Base-by-base conservation (phyloP, 2,797 vertebrate species). In the Danio jaintianensis region DNA sequence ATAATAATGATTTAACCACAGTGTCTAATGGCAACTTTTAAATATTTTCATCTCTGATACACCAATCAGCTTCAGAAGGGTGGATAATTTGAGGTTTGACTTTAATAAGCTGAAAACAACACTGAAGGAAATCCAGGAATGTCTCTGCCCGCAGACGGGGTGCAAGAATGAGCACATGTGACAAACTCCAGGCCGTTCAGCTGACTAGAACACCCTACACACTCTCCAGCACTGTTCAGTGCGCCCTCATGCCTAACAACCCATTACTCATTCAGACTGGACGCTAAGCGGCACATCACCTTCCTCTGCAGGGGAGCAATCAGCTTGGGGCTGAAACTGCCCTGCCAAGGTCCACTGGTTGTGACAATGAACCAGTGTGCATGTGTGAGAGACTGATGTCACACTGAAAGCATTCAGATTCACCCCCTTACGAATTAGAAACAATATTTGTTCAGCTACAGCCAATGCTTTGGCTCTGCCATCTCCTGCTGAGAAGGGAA, bases 391-490 rank as follows among this genome's bases (percentile, higher is more conserved):
- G 78, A 80, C 89, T 93, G 92, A 93, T 92, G 93, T 93, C 93
- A 94, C 90, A 89, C 85, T 78, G 77, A 90, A 92, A 87, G 91
- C 89, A 94, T 94, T 91, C 89, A 84, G 86, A 92, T 91, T 91
- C 86, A 90, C 88, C 89, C 89, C 84, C 85, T 91, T 82, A 64
- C 88, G 87, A 93, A 94, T 92, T 87, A 85, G 89, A 88, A 92
- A 89, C 92, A 94, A 93, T 92, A 93, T 94, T 94, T 93, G 92
- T 92, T 93, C 91, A 93, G 92, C 90, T 90, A 86, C 79, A 86
- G 84, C 72, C 85, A 36, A 45, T 84, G 84, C 87, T 83, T 86
- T 80, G 80, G 85, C 84, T 70, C 83, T 67, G 6, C 5, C 68
- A 75, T 75, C 22, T 84, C 88, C 87, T 16, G 87, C 88, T 86